Evolutionary conservation across 1,140 invertebrate species (phyloP).

Genomic region (Anoplolepis gracilipes): DNA sequence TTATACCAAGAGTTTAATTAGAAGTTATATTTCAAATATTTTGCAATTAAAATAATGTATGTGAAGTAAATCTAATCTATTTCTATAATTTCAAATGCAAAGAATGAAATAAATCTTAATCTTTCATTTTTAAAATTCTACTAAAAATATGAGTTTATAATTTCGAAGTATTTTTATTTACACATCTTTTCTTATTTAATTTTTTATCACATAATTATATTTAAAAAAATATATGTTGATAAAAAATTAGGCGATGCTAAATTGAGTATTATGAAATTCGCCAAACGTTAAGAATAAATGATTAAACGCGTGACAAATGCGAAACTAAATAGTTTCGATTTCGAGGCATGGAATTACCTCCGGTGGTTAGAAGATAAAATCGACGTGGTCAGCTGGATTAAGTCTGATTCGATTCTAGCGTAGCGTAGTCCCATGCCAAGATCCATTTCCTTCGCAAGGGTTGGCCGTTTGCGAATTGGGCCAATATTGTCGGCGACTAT

Average conservation of each 20-base stretch:
- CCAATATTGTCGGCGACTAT: conserved; percentile 67
- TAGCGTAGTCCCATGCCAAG: conserved; percentile 70
- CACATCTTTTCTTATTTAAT: not conserved
- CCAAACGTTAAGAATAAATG: not conserved
- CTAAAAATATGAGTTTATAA: not conserved
- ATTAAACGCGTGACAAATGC: conserved; percentile 15
- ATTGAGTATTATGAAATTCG: not conserved
- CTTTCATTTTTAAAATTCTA: not conserved
- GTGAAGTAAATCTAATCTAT: not conserved
- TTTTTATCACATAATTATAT: not conserved
- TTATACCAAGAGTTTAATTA: not conserved
- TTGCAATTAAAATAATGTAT: not conserved
- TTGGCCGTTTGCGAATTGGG: conserved; percentile 69
- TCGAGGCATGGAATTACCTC: conserved; percentile 21
- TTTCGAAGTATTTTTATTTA: not conserved
- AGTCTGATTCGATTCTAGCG: conserved; percentile 72
- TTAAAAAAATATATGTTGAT: not conserved
- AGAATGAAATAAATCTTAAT: not conserved
- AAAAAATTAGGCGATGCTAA: not conserved
- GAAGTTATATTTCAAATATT: conserved; percentile 6
- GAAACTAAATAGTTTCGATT: conserved; percentile 59
- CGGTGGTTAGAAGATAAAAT: conserved; percentile 60
- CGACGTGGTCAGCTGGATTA: conserved; percentile 73
- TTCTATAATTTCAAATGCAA: not conserved
- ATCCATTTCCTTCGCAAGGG: conserved; percentile 70